A percentile compares a stretch with the other conserved stretches of the same genome.
Conservation (phyloP, 1,140 invertebrate species). For the Drosophila truncata region DNA sequence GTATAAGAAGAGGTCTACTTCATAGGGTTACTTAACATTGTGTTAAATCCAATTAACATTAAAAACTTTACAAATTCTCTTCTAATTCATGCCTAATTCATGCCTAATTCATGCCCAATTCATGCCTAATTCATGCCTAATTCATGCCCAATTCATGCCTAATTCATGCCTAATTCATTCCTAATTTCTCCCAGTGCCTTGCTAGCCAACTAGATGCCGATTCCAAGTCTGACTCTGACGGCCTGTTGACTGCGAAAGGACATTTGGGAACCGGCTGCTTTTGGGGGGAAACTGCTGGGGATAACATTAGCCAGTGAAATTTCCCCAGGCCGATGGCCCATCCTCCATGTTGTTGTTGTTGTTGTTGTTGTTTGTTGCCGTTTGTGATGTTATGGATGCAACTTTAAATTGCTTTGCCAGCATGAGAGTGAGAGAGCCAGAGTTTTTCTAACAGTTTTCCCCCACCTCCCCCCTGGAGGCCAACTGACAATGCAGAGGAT, state of each 20-base stretch:
- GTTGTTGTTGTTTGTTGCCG: constrained; percentile 38
- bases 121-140: too few species aligned
- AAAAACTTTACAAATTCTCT: too few species aligned
- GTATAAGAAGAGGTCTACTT: too few species aligned
- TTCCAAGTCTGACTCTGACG: constrained; percentile 48
- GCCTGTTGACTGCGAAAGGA: constrained; percentile 60
- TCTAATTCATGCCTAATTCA: too few species aligned
- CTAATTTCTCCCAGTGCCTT: background rate
- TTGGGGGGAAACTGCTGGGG: constrained; percentile 20
- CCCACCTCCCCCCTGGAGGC: background rate
- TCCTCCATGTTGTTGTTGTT: constrained; percentile 26
- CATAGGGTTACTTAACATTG: too few species aligned
- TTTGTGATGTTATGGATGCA: constrained; percentile 79
- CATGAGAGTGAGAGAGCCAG: constrained; percentile 15
- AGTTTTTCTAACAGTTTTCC: constrained; percentile 70
- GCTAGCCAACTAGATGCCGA: constrained; percentile 10
- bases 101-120: too few species aligned
- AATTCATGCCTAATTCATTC: too few species aligned
- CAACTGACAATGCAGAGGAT: constrained; percentile 73
- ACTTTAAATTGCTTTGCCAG: constrained; percentile 80
- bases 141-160: too few species aligned
- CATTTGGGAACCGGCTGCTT: constrained; percentile 20
- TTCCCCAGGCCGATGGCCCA: constrained; percentile 70
- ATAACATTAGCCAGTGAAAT: constrained; percentile 78
- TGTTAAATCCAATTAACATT: too few species aligned